Evolutionary conservation across 2,113 vertebrate species (phyloP), one percentile per base, ranked within the genome.

Genomic region (Gallinago jamesoni): DNA sequence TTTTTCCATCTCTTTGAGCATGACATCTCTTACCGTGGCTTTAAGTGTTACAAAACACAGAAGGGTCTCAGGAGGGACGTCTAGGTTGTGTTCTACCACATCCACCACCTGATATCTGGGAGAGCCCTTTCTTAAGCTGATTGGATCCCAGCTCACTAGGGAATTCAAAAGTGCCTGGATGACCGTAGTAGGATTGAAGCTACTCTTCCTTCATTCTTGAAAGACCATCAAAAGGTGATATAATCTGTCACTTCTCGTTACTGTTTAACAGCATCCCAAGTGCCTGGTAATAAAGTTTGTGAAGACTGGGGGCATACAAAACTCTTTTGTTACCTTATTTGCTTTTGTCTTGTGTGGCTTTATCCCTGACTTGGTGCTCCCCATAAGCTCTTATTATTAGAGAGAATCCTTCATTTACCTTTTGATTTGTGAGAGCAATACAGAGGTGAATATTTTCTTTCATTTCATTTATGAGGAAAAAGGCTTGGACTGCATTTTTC

Each of bases 391-490:
- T 76, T 64, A 5, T 23, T 37, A 22, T 35, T 23, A 62, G 27
- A 35, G 6, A 81, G 19, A 96, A 95, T 62, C 69, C 28, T 70
- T 84, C 72, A 87, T 35, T 80, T 93, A 78, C 9, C 48, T 33
- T 87, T 75, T 81, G 60, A 37, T 92, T 90, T 90, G 72, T 89
- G 57, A 80, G 92, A 94, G 52, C 57, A 57, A 33, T 62, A 56
- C 27, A 70, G 48, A 30, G 6, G 8, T 43, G 73, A 91, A 67
- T 94, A 77, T 56, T 91, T 82, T 76, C 21, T 82, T 93, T 89
- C 3, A 50, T 82, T 95, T 97, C 33, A 76, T 88, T 95, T 96
- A 53, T 59, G 60, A 96, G 83, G 48, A 48, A 73, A 92, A 80
- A 83, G 15, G 48, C 19, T 96, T 76, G 45, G 82, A 82, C 75